Percentiles rank a stretch among this genome's conserved stretches.
Evolutionary conservation across 2,888 invertebrate species (phyloP).

Genomic region (Caenorhabditis uteleia): DNA sequence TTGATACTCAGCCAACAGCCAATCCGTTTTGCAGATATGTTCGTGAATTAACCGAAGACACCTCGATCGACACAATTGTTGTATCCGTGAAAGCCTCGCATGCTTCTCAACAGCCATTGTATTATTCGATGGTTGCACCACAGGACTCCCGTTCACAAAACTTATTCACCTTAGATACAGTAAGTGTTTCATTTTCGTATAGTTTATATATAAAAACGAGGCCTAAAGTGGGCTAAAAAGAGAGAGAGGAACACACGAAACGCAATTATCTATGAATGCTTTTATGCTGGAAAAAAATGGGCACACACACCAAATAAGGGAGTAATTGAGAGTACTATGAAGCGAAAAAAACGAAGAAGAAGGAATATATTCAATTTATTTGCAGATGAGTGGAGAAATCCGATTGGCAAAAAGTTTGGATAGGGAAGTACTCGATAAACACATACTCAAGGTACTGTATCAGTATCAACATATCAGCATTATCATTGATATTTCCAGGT

Average conservation of each 20-base stretch:
- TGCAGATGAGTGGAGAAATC: constrained; percentile 62
- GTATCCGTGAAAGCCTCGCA: constrained; percentile 59
- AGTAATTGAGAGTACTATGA: too few relatives aligned
- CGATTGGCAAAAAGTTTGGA: constrained; percentile 64
- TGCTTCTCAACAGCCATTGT: constrained; percentile 56
- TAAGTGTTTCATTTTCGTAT: constrained; percentile 11
- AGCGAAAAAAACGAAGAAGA: not conserved
- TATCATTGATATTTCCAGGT: constrained; percentile 27
- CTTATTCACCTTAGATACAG: constrained; percentile 56
- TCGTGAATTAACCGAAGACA: constrained; percentile 60
- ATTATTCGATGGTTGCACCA: constrained; percentile 66
- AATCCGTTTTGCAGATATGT: constrained; percentile 51
- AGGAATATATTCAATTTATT: not conserved
- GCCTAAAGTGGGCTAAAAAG: constrained; percentile 19
- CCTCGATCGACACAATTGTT: constrained; percentile 49
- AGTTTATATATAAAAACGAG: constrained; percentile 9
- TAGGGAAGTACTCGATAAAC: constrained; percentile 61
- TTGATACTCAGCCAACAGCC: not conserved
- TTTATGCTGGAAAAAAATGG: constrained; percentile 4
- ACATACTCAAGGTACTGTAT: constrained; percentile 57
- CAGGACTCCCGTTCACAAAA: constrained; percentile 62
- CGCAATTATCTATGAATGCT: constrained; percentile 39
- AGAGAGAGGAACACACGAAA: constrained; percentile 18
- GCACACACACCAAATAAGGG: not conserved
- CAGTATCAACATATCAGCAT: not conserved